phyloP scores from a whole-genome alignment of 2,797 vertebrate genomes.

The Thripadectes ignobilis region DNA sequence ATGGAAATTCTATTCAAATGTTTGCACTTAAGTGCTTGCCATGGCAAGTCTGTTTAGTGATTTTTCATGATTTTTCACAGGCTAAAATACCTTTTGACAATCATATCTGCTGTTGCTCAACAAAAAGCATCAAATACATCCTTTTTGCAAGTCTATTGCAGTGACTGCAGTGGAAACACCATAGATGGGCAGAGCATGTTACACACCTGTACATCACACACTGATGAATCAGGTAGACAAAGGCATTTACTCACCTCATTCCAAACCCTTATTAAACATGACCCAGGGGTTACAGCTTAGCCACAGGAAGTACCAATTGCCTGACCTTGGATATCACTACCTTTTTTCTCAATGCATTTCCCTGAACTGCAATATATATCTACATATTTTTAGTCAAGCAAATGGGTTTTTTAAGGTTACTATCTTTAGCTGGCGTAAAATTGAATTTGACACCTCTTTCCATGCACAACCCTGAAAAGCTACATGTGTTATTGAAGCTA shows the following conservation, averaged over 20 bases:
- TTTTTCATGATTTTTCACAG: not conserved
- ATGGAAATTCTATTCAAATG: not conserved
- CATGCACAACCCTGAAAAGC: not conserved
- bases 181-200: not conserved
- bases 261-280: constrained; percentile 45
- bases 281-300: not conserved
- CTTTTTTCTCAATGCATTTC: not conserved
- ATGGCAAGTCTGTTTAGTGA: not conserved
- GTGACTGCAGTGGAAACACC: not conserved
- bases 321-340: not conserved
- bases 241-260: not conserved
- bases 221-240: not conserved
- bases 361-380: not conserved
- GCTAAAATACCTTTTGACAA: not conserved
- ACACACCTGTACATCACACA: not conserved
- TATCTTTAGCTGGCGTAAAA: not conserved
- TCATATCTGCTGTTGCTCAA: not conserved
- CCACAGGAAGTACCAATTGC: not conserved
- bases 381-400: not conserved
- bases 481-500: not conserved
- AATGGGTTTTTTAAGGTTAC: not conserved
- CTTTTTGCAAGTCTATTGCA: not conserved
- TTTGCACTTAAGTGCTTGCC: not conserved
- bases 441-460: not conserved
- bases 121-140: not conserved